Evolutionary conservation across 2,888 invertebrate species (phyloP).

Genomic region (Ypsolopha sequella): DNA sequence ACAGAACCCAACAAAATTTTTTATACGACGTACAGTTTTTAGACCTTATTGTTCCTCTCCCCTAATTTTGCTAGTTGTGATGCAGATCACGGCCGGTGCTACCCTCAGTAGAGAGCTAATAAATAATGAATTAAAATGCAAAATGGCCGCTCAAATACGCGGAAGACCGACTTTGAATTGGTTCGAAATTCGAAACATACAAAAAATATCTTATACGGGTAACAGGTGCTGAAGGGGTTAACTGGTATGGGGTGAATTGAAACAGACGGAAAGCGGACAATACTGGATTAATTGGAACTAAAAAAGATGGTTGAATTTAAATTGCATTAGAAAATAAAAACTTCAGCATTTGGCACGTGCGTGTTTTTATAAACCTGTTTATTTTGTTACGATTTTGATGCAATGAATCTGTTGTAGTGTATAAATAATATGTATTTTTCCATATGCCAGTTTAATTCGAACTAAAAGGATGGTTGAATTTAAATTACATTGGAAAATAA

Average conservation of each 20-base stretch:
- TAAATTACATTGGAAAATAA: background rate
- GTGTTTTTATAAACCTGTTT: background rate
- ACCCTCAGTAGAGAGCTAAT: constrained; percentile 22
- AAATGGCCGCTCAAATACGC: constrained; percentile 29
- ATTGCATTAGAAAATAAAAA: background rate
- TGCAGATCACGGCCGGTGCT: constrained; percentile 15
- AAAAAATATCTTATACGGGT: constrained; percentile 7
- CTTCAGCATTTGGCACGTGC: background rate
- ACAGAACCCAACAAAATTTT: no score
- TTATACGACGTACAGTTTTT: no score
- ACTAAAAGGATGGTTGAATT: background rate
- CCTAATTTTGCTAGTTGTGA: constrained; percentile 17
- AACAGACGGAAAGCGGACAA: constrained; percentile 1
- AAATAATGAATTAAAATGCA: constrained; percentile 53
- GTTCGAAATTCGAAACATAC: constrained; percentile 26
- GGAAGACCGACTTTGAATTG: constrained; percentile 55
- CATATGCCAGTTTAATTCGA: background rate
- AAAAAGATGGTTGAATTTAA: background rate
- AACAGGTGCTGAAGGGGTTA: constrained; percentile 46
- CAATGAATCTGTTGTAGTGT: no score
- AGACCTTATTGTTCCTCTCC: constrained; percentile 9
- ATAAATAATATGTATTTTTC: no score
- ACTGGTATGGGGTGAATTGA: constrained; percentile 22
- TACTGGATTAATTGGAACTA: background rate
- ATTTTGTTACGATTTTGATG: no score